These are phyloP conservation scores for Rhinoraja longicauda DNA, from an alignment of 2,797 vertebrate species.

Conservation along the genomic window DNA sequence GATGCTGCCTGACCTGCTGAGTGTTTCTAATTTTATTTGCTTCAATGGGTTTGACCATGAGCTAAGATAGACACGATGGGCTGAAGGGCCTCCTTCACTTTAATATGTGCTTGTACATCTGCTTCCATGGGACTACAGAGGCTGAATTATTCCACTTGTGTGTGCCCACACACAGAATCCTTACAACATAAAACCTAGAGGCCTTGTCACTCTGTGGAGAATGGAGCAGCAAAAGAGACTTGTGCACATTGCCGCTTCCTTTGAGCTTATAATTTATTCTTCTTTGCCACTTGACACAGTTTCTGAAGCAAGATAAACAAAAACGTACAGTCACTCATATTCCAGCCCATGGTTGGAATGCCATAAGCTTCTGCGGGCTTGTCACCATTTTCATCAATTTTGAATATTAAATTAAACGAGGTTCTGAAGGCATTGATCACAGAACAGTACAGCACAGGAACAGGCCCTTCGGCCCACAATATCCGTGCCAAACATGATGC, in stretches of 20 bases:
- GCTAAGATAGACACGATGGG: too few relatives aligned
- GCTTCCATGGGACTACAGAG: neutral
- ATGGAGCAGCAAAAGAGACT: neutral
- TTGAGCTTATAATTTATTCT: slow-evolving; percentile 4
- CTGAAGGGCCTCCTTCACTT: too few relatives aligned
- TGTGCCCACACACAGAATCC: neutral
- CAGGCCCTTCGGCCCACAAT: too few relatives aligned
- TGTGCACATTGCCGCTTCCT: neutral
- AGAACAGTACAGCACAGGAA: too few relatives aligned
- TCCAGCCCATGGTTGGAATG: neutral
- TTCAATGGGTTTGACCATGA: too few relatives aligned
- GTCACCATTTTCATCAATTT: neutral
- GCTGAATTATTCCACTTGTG: neutral
- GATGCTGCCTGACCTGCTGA: too few relatives aligned
- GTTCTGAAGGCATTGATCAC: neutral
- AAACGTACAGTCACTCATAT: neutral
- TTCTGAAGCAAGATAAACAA: neutral
- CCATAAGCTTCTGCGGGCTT: neutral
- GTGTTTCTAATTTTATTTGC: too few relatives aligned
- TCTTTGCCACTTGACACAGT: neutral
- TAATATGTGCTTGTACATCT: neutral
- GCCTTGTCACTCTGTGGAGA: neutral
- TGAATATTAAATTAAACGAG: neutral
- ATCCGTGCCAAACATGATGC: too few relatives aligned
- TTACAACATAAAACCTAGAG: neutral